Evolutionary conservation across 2,797 vertebrate genomes (phyloP).

Genomic region (Ficedula albicollis): DNA sequence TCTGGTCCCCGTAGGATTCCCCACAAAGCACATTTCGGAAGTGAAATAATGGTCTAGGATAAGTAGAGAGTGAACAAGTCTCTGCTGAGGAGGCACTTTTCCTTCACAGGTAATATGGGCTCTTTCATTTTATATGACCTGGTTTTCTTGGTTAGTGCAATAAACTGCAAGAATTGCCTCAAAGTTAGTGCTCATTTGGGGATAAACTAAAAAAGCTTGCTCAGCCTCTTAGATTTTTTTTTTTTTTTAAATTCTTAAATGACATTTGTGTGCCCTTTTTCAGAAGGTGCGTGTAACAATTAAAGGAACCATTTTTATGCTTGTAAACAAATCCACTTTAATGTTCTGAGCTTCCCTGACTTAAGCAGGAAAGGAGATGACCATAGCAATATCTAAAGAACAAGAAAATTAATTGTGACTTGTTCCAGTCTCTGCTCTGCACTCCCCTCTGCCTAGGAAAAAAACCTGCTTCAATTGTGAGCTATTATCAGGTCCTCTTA

Average conservation of each 20-base stretch:
- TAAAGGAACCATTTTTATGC: not conserved
- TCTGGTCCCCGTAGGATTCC: not conserved
- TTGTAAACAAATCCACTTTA: not conserved
- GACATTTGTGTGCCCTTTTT: not conserved
- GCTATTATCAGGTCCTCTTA: not conserved
- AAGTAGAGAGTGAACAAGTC: not conserved
- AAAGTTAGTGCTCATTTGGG: not conserved
- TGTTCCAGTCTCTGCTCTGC: not conserved
- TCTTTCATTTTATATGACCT: not conserved
- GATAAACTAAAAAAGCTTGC: not conserved
- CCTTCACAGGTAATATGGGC: not conserved
- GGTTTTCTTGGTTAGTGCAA: not conserved
- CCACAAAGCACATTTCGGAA: not conserved
- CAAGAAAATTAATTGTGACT: not conserved
- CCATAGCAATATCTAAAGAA: not conserved
- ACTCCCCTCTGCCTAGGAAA: not conserved
- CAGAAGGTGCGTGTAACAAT: not conserved
- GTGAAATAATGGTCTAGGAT: not conserved
- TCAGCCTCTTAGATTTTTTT: not conserved
- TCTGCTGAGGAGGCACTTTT: not conserved
- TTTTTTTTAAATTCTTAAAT: not conserved
- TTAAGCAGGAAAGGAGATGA: not conserved
- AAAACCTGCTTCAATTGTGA: not conserved
- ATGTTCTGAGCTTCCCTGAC: not conserved
- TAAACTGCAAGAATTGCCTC: not conserved